Evolutionary conservation across 2,113 vertebrate genomes (phyloP).

Genomic region (Coreoperca whiteheadi): DNA sequence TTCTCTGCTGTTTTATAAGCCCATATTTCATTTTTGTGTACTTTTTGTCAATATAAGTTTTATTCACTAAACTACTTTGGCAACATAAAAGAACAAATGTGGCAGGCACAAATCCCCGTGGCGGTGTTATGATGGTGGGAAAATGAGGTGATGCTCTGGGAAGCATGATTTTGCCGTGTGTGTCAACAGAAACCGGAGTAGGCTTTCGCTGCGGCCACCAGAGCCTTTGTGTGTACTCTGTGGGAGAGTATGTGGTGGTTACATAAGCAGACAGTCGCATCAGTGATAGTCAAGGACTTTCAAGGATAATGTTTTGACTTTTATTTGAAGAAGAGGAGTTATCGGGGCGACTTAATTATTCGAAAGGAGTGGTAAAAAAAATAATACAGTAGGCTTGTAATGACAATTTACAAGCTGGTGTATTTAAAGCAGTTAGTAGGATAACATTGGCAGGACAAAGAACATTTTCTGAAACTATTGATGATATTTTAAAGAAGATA

Average conservation of each 20-base stretch:
- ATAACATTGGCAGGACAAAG: background rate
- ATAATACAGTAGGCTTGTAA: background rate
- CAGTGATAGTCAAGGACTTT: slow-evolving; percentile 29
- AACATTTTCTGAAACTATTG: background rate
- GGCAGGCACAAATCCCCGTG: background rate
- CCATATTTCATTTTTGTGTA: slow-evolving; percentile 10
- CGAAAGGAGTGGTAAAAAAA: background rate
- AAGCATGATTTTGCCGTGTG: slow-evolving; percentile 49
- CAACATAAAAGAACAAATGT: slow-evolving; percentile 6
- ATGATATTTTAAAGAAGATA: background rate
- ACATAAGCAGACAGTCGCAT: slow-evolving; percentile 55
- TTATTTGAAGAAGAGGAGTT: slow-evolving; percentile 13
- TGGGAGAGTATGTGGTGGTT: slow-evolving; percentile 64
- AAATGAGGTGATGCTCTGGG: slow-evolving; percentile 47
- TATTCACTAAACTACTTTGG: background rate
- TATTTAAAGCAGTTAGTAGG: background rate
- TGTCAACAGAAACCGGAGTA: slow-evolving; percentile 76
- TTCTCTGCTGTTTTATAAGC: slow-evolving; percentile 14
- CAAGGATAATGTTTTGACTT: slow-evolving; percentile 41
- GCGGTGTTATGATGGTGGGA: slow-evolving; percentile 43
- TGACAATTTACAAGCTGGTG: background rate
- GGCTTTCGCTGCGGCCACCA: slow-evolving; percentile 45
- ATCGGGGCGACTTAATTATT: background rate
- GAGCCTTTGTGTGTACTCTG: slow-evolving; percentile 59
- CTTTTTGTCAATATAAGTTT: slow-evolving; percentile 26